Conservation (phyloP, 2,797 vertebrate species). For the Coreius guichenoti region DNA sequence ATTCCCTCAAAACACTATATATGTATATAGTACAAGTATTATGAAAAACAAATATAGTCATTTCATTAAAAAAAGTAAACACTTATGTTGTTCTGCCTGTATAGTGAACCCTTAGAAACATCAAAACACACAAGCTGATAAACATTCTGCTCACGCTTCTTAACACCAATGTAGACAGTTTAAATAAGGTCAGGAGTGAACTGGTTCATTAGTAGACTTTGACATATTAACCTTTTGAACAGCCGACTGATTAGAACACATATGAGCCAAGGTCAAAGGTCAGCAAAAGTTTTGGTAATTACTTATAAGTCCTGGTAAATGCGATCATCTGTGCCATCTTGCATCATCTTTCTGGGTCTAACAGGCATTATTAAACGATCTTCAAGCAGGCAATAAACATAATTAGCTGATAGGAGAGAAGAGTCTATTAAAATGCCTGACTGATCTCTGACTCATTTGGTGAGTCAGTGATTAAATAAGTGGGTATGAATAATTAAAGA, state of each 20-base stretch:
- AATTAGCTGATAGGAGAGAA: slow-evolving; percentile 32
- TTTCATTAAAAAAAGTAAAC: no score
- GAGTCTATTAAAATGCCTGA: slow-evolving; percentile 40
- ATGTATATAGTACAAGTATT: no score
- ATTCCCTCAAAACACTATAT: no score
- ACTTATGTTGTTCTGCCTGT: no score
- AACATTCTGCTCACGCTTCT: slow-evolving; percentile 32
- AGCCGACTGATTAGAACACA: slow-evolving; percentile 21
- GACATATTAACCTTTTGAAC: slow-evolving; percentile 40
- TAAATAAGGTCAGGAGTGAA: slow-evolving; percentile 50
- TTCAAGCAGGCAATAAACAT: slow-evolving; percentile 21
- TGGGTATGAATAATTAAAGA: slow-evolving; percentile 50
- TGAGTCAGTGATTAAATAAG: slow-evolving; percentile 40
- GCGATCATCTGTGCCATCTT: slow-evolving; percentile 29
- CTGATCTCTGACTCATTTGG: slow-evolving; percentile 35
- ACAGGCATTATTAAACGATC: slow-evolving; percentile 46
- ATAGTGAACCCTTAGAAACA: not conserved
- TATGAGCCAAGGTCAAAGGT: slow-evolving; percentile 43
- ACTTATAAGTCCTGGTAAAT: slow-evolving; percentile 22
- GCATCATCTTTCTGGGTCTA: slow-evolving; percentile 42
- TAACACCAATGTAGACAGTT: slow-evolving; percentile 18
- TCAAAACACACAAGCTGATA: slow-evolving; percentile 11
- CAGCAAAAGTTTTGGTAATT: slow-evolving; percentile 37
- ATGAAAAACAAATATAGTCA: no score
- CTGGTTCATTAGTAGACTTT: slow-evolving; percentile 48